Base-by-base conservation (phyloP, 2,113 vertebrate genomes). In the Rhabdornis inornatus region DNA sequence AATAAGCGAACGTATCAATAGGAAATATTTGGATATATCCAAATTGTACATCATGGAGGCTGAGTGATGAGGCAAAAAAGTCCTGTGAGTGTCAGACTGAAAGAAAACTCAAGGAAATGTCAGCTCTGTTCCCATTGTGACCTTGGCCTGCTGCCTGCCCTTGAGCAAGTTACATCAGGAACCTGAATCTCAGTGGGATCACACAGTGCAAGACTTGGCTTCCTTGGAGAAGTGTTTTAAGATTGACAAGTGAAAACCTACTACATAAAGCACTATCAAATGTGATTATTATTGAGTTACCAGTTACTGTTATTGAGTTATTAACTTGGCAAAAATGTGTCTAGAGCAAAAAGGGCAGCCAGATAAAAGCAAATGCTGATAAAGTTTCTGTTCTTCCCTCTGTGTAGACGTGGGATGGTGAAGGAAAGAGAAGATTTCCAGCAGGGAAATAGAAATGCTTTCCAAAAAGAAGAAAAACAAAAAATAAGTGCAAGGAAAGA, bases 261-360 rank as follows among this genome's bases (percentile, higher is more conserved):
- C 89, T 83, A 4, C 66, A 88, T 92, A 87, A 95, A 77, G 70
- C 55, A 44, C 87, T 39, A 87, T 88, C 83, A 79, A 94, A 95
- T 91, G 85, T 78, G 75, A 94, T 96, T 93, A 83, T 96, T 93
- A 95, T 93, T 87, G 94, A 95, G 91, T 96, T 92, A 89, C 88
- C 59, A 40, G 71, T 92, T 81, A 56, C 60, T 0, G 1, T 89
- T 89, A 94, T 87, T 79, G 90, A 97, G 93, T 95, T 95, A 92
- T 86, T 93, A 95, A 87, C 90, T 93, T 61, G 76, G 68, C 72
- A 94, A 93, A 96, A 95, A 78, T 18, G 72, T 64, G 72, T 82
- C 76, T 55, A 15, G 92, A 96, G 92, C 68, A 75, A 57, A 87
- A 56, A 83, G 76, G 76, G 57, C 83, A 92, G 83, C 5, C 52